Evolutionary conservation across 2,888 invertebrate species (phyloP).

Genomic region (Tolmerus cingulatus): DNA sequence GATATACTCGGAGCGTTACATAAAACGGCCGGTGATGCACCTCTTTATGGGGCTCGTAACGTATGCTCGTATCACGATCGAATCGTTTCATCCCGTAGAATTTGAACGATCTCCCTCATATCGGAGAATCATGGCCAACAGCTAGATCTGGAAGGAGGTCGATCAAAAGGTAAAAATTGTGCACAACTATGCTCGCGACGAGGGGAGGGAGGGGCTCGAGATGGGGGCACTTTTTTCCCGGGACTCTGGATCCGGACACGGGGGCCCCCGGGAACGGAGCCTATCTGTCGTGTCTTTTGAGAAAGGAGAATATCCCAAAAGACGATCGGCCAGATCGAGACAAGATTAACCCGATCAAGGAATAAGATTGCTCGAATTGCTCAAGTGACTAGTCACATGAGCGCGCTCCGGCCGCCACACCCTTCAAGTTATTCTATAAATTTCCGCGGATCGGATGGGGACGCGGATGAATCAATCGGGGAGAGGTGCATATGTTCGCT

Average conservation of each 20-base stretch:
- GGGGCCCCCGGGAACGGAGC: background rate
- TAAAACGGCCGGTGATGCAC: background rate
- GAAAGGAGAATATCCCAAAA: slow-evolving; percentile 29
- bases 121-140: slow-evolving; percentile 38
- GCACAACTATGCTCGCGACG: slow-evolving; percentile 5
- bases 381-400: slow-evolving; percentile 31
- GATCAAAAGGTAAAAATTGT: slow-evolving; percentile 27
- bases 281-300: background rate
- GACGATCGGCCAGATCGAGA: slow-evolving; percentile 21
- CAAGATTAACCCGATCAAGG: slow-evolving; percentile 28
- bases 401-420: background rate
- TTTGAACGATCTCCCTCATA: slow-evolving; percentile 8
- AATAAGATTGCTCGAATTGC: slow-evolving; percentile 11
- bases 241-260: background rate
- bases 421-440: slow-evolving; percentile 17
- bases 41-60: slow-evolving; percentile 23
- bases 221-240: background rate
- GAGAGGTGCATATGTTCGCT: background rate
- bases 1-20: background rate
- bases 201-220: background rate
- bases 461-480: slow-evolving; percentile 17
- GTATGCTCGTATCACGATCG: slow-evolving; percentile 35
- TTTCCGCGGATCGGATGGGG: background rate
- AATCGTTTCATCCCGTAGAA: slow-evolving; percentile 24
- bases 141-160: slow-evolving; percentile 14